Percentiles rank a stretch among this genome's conserved stretches.
Evolutionary conservation across 2,113 vertebrate genomes (phyloP).

Genomic region (Pachypanchax playfairii): DNA sequence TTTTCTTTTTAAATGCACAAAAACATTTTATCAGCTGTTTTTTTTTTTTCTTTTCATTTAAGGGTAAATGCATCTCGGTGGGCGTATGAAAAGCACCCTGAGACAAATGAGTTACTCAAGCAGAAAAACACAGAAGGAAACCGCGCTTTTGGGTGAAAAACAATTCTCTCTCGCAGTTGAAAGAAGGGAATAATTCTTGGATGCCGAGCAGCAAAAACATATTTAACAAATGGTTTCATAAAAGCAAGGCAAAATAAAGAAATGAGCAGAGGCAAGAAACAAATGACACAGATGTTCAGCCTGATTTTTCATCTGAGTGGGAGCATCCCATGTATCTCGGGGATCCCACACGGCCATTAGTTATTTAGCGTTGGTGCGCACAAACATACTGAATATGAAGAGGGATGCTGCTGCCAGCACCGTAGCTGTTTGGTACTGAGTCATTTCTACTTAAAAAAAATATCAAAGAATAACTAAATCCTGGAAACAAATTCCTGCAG

Average conservation of each 20-base stretch:
- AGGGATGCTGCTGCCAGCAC: slow-evolving; percentile 19
- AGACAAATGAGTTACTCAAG: slow-evolving; percentile 56
- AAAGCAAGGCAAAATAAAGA: slow-evolving; percentile 34
- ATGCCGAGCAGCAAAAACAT: slow-evolving; percentile 31
- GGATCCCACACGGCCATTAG: slow-evolving; percentile 41
- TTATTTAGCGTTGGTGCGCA: slow-evolving; percentile 36
- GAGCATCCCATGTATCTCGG: slow-evolving; percentile 24
- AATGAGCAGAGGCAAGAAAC: slow-evolving; percentile 29
- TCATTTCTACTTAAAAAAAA: slow-evolving; percentile 9
- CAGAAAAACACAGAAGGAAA: slow-evolving; percentile 48
- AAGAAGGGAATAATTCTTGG: slow-evolving; percentile 37
- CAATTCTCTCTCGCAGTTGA: slow-evolving; percentile 32
- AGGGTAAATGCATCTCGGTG: slow-evolving; percentile 45
- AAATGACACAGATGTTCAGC: slow-evolving; percentile 45
- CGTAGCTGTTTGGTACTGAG: slow-evolving; percentile 6
- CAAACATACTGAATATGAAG: slow-evolving; percentile 13
- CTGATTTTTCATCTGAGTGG: slow-evolving; percentile 41
- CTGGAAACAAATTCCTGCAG: neutral
- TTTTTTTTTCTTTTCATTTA: slow-evolving; percentile 54
- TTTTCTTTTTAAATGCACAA: slow-evolving; percentile 29
- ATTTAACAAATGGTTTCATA: slow-evolving; percentile 51
- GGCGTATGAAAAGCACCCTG: slow-evolving; percentile 44
- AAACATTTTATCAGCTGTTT: slow-evolving; percentile 46
- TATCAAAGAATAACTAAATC: neutral
- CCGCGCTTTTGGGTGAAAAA: slow-evolving; percentile 39